These are phyloP conservation scores for Penelope pileata DNA, from an alignment of 2,113 vertebrate species.

Conservation along the genomic window DNA sequence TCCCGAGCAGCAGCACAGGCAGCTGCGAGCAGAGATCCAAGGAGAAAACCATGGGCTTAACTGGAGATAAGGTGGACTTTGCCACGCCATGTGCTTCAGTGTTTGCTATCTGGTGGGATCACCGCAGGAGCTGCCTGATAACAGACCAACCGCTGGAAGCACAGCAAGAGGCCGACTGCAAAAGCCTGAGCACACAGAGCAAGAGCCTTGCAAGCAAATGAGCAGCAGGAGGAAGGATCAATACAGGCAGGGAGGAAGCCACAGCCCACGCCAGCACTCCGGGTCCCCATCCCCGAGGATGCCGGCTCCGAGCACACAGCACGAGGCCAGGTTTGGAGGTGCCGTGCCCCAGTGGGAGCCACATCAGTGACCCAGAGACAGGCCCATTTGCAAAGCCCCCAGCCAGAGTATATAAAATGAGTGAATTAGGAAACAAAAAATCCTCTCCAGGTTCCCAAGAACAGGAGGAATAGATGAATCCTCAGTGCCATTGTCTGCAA, in stretches of 20 bases:
- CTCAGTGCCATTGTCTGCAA: constrained; percentile 49
- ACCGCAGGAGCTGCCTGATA: not conserved
- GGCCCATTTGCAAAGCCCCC: not conserved
- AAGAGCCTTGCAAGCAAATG: not conserved
- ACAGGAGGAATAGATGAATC: constrained; percentile 6
- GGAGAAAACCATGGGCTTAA: not conserved
- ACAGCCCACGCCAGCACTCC: accelerated
- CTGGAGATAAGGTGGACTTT: constrained; percentile 23
- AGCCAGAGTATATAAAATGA: not conserved
- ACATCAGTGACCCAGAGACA: not conserved
- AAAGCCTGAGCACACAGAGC: not conserved
- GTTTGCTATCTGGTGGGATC: not conserved
- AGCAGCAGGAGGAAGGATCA: not conserved
- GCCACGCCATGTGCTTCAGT: not conserved
- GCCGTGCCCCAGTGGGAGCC: not conserved
- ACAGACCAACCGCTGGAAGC: not conserved
- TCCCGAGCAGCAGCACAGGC: not conserved
- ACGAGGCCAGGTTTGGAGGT: not conserved
- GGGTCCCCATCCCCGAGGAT: not conserved
- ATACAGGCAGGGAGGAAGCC: not conserved
- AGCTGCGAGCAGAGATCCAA: not conserved
- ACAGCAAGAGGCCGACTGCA: not conserved
- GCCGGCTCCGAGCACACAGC: not conserved
- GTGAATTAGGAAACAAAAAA: not conserved
- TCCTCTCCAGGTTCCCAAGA: not conserved